These are phyloP conservation scores for Triplophysa bombifrons DNA, from an alignment of 2,797 vertebrate genomes.

Conservation along the genomic window DNA sequence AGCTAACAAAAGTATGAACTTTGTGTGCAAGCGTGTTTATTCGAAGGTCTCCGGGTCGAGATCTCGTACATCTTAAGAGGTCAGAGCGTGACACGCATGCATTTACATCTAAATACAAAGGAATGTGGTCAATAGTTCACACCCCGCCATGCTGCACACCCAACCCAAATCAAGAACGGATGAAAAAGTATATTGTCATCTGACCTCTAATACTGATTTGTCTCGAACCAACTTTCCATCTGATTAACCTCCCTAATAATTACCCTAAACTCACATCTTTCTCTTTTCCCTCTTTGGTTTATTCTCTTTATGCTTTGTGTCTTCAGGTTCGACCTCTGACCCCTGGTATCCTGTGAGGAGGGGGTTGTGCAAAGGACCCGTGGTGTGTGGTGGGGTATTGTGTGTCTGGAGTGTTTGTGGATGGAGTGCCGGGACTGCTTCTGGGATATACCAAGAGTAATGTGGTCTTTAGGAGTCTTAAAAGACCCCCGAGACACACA, in stretches of 20 bases:
- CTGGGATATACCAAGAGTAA: constrained; percentile 31
- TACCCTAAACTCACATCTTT: constrained; percentile 31
- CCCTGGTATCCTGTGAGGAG: constrained; percentile 68
- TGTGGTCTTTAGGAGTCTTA: constrained; percentile 34
- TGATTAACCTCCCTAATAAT: constrained; percentile 11
- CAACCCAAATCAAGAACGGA: neutral
- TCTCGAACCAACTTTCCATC: constrained; percentile 20
- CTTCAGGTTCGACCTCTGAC: constrained; percentile 64
- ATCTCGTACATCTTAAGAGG: constrained; percentile 38
- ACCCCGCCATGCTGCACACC: constrained; percentile 3
- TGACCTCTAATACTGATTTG: constrained; percentile 19
- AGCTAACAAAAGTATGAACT: constrained; percentile 1
- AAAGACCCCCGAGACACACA: constrained; percentile 19
- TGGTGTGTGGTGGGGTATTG: constrained; percentile 25
- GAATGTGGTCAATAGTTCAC: constrained; percentile 78
- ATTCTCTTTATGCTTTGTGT: constrained; percentile 76
- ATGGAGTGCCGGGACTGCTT: constrained; percentile 30
- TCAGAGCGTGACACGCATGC: constrained; percentile 43
- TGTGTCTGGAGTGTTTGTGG: constrained; percentile 31
- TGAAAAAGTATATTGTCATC: neutral
- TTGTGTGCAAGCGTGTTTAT: constrained; percentile 20
- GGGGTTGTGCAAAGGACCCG: constrained; percentile 69
- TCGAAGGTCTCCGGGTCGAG: constrained; percentile 4
- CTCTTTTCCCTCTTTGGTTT: constrained; percentile 17
- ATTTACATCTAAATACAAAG: constrained; percentile 76